Conservation (phyloP, 2,888 invertebrate genomes). For the Lasiommata megera region DNA sequence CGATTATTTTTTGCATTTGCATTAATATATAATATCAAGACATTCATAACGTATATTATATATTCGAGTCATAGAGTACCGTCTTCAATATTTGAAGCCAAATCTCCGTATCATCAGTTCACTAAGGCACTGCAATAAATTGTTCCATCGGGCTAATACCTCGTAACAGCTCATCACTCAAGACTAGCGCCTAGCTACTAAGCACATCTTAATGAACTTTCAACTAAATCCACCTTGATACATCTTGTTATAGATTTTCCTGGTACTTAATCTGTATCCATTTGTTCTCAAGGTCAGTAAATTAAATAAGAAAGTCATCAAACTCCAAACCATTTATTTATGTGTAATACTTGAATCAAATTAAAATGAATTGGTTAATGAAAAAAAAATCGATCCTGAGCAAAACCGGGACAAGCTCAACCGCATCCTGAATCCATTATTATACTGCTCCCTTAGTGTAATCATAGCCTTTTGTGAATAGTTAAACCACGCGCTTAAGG, state of each 20-base stretch:
- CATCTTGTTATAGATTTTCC: slow-evolving; percentile 14
- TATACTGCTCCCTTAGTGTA: no score
- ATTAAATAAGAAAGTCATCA: no score
- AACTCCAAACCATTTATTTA: no score
- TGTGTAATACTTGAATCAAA: no score
- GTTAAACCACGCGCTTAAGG: no score
- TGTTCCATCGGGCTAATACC: slow-evolving; percentile 6
- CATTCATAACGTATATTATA: background rate
- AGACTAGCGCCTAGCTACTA: slow-evolving; percentile 15
- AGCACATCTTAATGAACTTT: slow-evolving; percentile 15
- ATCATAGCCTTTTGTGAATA: no score
- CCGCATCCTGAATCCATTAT: no score
- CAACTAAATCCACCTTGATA: slow-evolving; percentile 15
- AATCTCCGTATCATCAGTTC: slow-evolving; percentile 7
- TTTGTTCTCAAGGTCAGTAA: background rate
- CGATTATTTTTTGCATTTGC: no score
- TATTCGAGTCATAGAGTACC: background rate
- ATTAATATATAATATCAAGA: no score
- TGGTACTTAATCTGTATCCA: background rate
- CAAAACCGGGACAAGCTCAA: no score
- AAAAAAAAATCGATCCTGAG: no score
- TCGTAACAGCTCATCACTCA: slow-evolving; percentile 15
- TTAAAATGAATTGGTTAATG: no score
- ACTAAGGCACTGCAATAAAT: slow-evolving; percentile 15
- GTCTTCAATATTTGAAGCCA: background rate